Percentiles rank a stretch among this genome's conserved stretches.
phyloP scores from a whole-genome alignment of 2,113 vertebrate genomes.

The Abramis brama region DNA sequence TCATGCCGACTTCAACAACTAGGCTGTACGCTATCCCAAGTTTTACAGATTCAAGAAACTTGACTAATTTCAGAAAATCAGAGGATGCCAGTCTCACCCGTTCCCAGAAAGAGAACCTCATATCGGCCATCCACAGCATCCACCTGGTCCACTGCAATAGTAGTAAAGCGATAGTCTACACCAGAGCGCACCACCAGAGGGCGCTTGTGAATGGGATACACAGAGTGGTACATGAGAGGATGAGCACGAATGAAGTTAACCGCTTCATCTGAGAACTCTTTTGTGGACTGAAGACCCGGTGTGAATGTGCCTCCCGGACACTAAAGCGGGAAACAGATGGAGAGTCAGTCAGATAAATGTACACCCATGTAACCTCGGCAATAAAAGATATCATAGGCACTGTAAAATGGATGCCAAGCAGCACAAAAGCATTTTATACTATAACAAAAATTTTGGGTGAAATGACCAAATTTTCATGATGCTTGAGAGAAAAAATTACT shows the following conservation, averaged over 20 bases:
- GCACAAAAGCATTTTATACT: neutral
- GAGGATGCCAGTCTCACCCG: conserved; percentile 69
- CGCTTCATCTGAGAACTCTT: conserved; percentile 82
- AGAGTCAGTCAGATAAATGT: neutral
- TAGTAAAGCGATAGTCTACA: conserved; percentile 82
- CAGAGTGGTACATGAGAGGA: conserved; percentile 82
- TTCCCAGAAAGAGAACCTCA: conserved; percentile 85
- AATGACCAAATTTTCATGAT: neutral
- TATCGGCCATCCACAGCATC: conserved; percentile 84
- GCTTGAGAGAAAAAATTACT: neutral
- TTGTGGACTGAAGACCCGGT: conserved; percentile 78
- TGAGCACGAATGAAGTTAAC: conserved; percentile 83
- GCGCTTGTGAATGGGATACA: conserved; percentile 83
- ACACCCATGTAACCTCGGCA: neutral
- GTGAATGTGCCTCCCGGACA: conserved; percentile 86
- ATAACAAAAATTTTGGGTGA: neutral
- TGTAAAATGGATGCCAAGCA: neutral
- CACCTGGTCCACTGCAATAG: conserved; percentile 82
- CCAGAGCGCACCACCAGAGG: conserved; percentile 83
- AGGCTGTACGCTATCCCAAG: neutral
- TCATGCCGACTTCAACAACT: neutral
- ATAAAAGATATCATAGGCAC: neutral
- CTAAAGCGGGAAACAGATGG: conserved; percentile 59
- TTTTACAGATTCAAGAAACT: neutral
- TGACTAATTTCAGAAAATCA: neutral